Base-by-base conservation (phyloP, 2,113 vertebrate genomes). In the Gallinago jamesoni region DNA sequence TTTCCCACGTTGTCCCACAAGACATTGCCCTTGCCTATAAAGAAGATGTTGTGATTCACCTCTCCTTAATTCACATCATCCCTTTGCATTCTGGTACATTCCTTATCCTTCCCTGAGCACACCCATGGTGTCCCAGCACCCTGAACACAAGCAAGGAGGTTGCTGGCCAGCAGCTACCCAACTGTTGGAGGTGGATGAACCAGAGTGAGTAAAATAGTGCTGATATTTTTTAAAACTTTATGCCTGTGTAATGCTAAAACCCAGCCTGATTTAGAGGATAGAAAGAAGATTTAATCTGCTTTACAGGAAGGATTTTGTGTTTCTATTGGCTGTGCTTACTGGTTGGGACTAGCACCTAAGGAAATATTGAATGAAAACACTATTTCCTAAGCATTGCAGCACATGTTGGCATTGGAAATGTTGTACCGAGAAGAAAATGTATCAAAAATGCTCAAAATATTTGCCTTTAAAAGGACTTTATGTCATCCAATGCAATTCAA, bases 101-200 rank as follows among this genome's bases (percentile, higher is more conserved):
- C 13, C 12, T 3, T 19, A 33, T 33, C 39, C 13, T 35, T 37
- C 2, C 69, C 17, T 81, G 45, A 70, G 45, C 8, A 20, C 25
- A 48, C 6, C 14, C 0, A 1, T 41, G 27, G 23, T 66, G 33
- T 10, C 12, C 6, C 3, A 7, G 35, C 12, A 56, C 31, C 31
- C 15, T 31, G 27, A 91, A 33, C 30, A 66, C 30, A 57, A 59
- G 30, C 6, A 68, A 76, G 27, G 47, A 77, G 3, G 3, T 25
- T 82, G 43, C 35, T 81, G 50, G 23, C 30, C 57, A 88, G 50
- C 22, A 63, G 1, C 33, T 72, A 18, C 37, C 25, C 60, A 78
- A 19, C 5, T 67, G 6, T 30, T 81, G 4, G 12, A 52, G 7
- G 9, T 30, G 24, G 12, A 31, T 15, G 9, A 81, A 35, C 9